phyloP scores from a whole-genome alignment of 2,888 invertebrate species.

The Lasius fuliginosus region DNA sequence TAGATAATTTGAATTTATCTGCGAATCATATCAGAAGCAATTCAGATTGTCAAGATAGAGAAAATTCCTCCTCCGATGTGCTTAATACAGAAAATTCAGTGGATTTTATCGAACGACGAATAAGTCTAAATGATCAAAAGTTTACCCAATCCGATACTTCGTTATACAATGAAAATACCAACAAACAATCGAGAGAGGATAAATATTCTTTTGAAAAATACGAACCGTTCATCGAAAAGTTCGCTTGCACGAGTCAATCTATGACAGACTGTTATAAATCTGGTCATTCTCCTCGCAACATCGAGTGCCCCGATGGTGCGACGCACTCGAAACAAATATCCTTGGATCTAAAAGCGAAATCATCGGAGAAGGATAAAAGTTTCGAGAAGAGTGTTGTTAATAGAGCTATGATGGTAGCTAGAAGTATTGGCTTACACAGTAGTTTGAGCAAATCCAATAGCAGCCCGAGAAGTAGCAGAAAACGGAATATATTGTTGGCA shows the following conservation, averaged over 20 bases:
- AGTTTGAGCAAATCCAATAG: slow-evolving; percentile 81
- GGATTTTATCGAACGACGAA: slow-evolving; percentile 76
- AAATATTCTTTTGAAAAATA: slow-evolving; percentile 74
- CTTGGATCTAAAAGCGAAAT: slow-evolving; percentile 70
- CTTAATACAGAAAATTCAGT: slow-evolving; percentile 79
- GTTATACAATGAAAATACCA: slow-evolving; percentile 68
- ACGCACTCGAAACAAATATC: slow-evolving; percentile 76
- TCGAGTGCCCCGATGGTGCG: slow-evolving; percentile 79
- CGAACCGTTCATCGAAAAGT: slow-evolving; percentile 77
- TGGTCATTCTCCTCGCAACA: slow-evolving; percentile 61
- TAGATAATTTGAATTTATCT: slow-evolving; percentile 53
- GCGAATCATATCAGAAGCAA: slow-evolving; percentile 61
- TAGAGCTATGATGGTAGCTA: slow-evolving; percentile 86
- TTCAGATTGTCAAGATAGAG: slow-evolving; percentile 66
- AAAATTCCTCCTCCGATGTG: slow-evolving; percentile 74
- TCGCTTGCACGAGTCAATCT: slow-evolving; percentile 62
- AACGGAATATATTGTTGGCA: slow-evolving; percentile 90
- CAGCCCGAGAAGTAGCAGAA: slow-evolving; percentile 84
- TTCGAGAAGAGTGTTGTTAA: slow-evolving; percentile 85
- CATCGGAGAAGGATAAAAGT: slow-evolving; percentile 81
- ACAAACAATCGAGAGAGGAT: slow-evolving; percentile 74
- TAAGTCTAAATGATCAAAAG: slow-evolving; percentile 51
- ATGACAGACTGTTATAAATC: slow-evolving; percentile 55
- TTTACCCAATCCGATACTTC: slow-evolving; percentile 51
- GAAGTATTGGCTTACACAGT: slow-evolving; percentile 85